A percentile compares a stretch with the other conserved stretches of the same genome.
Evolutionary conservation across 2,888 invertebrate species (phyloP).

Genomic region (Stenodera caucasica): DNA sequence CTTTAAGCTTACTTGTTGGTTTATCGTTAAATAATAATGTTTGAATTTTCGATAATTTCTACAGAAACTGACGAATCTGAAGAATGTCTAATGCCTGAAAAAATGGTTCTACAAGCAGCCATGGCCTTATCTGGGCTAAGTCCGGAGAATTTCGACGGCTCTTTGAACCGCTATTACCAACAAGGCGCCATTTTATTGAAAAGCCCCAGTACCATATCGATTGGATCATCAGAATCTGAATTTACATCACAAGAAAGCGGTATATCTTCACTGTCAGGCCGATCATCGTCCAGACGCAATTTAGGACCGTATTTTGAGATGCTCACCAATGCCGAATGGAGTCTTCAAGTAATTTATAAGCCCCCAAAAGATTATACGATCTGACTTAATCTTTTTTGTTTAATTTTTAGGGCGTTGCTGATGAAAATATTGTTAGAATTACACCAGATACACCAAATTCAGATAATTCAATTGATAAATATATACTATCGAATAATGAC

Average conservation of each 20-base stretch:
- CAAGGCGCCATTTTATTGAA: slow-evolving; percentile 31
- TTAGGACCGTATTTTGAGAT: slow-evolving; percentile 28
- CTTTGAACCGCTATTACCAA: slow-evolving; percentile 25
- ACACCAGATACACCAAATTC: not conserved
- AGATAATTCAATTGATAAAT: not conserved
- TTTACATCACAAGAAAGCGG: slow-evolving; percentile 27
- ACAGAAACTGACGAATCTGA: not conserved
- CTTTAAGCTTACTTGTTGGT: not conserved
- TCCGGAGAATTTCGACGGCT: slow-evolving; percentile 27
- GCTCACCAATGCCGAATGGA: slow-evolving; percentile 23
- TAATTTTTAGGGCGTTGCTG: not conserved
- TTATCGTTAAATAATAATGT: not conserved
- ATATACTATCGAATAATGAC: not conserved
- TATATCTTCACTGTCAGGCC: slow-evolving; percentile 22
- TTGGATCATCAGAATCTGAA: slow-evolving; percentile 9
- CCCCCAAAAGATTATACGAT: no score
- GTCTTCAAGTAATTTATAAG: slow-evolving; percentile 26
- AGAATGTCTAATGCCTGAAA: not conserved
- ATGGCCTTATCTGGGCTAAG: slow-evolving; percentile 34
- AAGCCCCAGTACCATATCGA: slow-evolving; percentile 21
- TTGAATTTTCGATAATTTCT: slow-evolving; percentile 4
- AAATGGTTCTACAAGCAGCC: slow-evolving; percentile 37
- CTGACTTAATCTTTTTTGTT: not conserved
- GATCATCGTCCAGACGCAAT: slow-evolving; percentile 9
- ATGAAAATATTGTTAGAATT: not conserved